phyloP scores from a whole-genome alignment of 2,797 vertebrate species.

The Acestrorhynchus altus region DNA sequence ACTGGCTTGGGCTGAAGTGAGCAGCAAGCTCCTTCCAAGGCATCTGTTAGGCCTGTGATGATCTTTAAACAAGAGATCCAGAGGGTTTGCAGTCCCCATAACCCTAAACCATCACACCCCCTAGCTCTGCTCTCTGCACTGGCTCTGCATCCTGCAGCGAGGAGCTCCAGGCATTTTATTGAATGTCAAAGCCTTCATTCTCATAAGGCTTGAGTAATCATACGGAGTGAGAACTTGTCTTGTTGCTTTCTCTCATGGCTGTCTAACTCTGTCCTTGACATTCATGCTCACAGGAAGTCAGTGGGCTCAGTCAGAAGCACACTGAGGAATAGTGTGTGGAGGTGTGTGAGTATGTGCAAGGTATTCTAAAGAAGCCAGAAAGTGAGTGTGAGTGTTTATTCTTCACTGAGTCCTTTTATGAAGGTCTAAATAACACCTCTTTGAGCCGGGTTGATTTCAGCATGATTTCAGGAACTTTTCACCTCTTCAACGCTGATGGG shows the following conservation, averaged over 20 bases:
- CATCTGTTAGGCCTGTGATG: constrained; percentile 49
- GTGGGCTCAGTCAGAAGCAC: constrained; percentile 18
- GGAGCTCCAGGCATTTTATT: constrained; percentile 15
- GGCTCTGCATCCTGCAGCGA: constrained; percentile 28
- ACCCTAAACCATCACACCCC: background rate
- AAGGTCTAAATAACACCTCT: constrained; percentile 9
- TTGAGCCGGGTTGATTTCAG: background rate
- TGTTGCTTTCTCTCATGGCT: constrained; percentile 51
- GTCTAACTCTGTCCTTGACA: constrained; percentile 58
- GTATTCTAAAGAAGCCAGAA: constrained; percentile 17
- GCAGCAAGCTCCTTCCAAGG: constrained; percentile 25
- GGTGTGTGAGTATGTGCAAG: constrained; percentile 8
- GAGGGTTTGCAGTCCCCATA: constrained; percentile 11
- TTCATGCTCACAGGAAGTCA: constrained; percentile 36
- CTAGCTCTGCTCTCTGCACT: constrained; percentile 13
- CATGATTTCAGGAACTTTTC: background rate
- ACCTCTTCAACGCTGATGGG: background rate
- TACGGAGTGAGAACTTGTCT: constrained; percentile 47
- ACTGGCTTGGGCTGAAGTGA: constrained; percentile 27
- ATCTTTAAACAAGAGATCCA: constrained; percentile 44
- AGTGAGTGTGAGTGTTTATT: background rate
- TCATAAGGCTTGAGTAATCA: constrained; percentile 56
- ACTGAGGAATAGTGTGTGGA: constrained; percentile 38
- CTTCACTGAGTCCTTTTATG: constrained; percentile 19
- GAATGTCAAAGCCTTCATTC: constrained; percentile 53